Evolutionary conservation across 2,888 invertebrate genomes (phyloP).

Genomic region (Lithophane leautieri): DNA sequence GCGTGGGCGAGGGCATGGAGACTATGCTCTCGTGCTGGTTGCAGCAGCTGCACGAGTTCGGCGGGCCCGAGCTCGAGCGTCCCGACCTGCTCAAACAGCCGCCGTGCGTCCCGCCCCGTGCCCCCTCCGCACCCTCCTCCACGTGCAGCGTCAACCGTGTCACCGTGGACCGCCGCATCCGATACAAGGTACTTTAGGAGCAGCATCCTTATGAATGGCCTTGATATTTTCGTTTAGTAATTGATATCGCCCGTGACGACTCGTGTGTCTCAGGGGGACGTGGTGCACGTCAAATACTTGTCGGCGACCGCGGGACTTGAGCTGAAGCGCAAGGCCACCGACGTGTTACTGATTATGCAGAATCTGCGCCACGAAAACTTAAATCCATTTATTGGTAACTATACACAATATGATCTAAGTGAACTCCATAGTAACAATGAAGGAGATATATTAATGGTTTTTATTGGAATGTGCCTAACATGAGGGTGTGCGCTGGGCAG

Average conservation of each 20-base stretch:
- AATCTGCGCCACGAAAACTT: conserved; percentile 97
- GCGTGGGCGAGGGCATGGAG: conserved; percentile 93
- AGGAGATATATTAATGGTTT: neutral
- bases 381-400: conserved; percentile 94
- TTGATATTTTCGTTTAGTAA: neutral
- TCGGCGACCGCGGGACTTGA: conserved; percentile 92
- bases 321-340: conserved; percentile 95
- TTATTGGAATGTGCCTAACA: neutral
- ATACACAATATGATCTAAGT: neutral
- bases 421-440: neutral
- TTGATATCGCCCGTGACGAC: neutral
- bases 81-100: conserved; percentile 95
- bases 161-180: conserved; percentile 92
- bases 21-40: conserved; percentile 96
- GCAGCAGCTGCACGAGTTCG: conserved; percentile 95
- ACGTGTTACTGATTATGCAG: conserved; percentile 94
- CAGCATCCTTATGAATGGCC: neutral
- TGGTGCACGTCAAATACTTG: conserved; percentile 96
- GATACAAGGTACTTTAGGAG: conserved; percentile 93
- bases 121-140: conserved; percentile 88
- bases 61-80: conserved; percentile 95
- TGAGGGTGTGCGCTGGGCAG: conserved; percentile 69
- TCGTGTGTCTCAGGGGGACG: conserved; percentile 93
- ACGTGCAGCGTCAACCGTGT: conserved; percentile 87
- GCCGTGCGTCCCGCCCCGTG: conserved; percentile 83